Base-by-base conservation (phyloP, 2,888 invertebrate species). In the Lithophane semibrunnea region DNA sequence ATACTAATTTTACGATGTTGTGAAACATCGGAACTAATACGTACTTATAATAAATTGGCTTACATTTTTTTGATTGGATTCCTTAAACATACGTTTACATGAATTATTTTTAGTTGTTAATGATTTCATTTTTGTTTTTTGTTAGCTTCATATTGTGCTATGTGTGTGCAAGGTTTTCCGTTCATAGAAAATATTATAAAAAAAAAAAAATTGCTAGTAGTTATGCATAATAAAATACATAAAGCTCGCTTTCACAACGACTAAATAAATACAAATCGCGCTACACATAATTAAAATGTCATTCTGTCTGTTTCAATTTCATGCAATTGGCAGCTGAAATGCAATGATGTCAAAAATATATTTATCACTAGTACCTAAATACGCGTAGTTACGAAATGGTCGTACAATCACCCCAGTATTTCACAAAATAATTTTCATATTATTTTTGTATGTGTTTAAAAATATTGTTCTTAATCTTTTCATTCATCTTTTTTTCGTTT, bases 321-420 rank as follows among this genome's bases (percentile, higher is more conserved):
- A 61, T 76, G 65, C 77, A 24, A 75, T 61, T 82, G 82, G 37
- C 65, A 82, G 65, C 58, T 76, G 82, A 76, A 79, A 76, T 37
- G 65, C 37, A 76, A 79, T 65, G 13, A 54, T 61, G 65, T 60
- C 77, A 82, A 61, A 49, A 52, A 54, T 60, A 54, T 66, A 54
- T 82, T 82, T 54, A 47, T 58, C 63, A n/a, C 16, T n/a, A 24
- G 18, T 82, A 29, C 16, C 0, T 16, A 54, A 3, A 3, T 37
- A 37, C 44, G 18, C 29, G 49, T 58, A 47, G 56, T 74, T 42
- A 64, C 29, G 29, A 13, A 52, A 58, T 37, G 44, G 12, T 44
- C 44, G n/a, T 56, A 49, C 49, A 64, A 58, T 64, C 63, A 75
- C 16, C 29, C 12, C 1, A n/a, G 9, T 56, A 21, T 49, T 54